Evolutionary conservation across 1,140 invertebrate species (phyloP).

Genomic region (Caenorhabditis brenneri): DNA sequence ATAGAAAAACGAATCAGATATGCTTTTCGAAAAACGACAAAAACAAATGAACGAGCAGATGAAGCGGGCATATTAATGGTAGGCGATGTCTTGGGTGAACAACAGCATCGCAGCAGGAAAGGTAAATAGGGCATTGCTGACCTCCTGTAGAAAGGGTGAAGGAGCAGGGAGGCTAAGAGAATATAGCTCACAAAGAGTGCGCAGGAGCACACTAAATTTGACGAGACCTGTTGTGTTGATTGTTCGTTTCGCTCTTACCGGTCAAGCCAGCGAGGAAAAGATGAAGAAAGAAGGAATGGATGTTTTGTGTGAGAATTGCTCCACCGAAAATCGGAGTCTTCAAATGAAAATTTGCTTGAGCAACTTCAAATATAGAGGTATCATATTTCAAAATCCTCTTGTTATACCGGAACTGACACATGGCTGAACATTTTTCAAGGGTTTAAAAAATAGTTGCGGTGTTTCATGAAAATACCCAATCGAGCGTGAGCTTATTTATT

Average conservation of each 20-base stretch:
- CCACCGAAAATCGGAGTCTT: neutral
- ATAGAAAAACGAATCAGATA: too few relatives aligned
- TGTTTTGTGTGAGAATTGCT: slow-evolving; percentile 14
- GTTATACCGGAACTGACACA: neutral
- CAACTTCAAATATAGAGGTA: neutral
- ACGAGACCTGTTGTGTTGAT: slow-evolving; percentile 27
- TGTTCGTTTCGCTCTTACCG: neutral
- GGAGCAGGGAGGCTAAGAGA: neutral
- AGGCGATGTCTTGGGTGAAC: neutral
- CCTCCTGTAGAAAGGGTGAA: too few relatives aligned
- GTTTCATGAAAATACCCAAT: too few relatives aligned
- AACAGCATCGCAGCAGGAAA: neutral
- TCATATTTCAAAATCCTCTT: neutral
- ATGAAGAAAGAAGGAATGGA: neutral
- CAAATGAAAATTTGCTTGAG: neutral
- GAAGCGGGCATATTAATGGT: neutral
- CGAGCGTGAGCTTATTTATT: too few relatives aligned
- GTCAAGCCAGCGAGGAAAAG: neutral
- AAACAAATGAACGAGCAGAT: neutral
- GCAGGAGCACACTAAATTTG: neutral
- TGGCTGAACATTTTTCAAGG: too few relatives aligned
- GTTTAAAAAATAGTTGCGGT: too few relatives aligned
- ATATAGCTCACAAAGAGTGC: neutral
- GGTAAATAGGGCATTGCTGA: slow-evolving; percentile 3
- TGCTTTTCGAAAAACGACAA: neutral